These are phyloP conservation scores for Austrolebias charrua DNA, from an alignment of 2,797 vertebrate species.

Conservation along the genomic window DNA sequence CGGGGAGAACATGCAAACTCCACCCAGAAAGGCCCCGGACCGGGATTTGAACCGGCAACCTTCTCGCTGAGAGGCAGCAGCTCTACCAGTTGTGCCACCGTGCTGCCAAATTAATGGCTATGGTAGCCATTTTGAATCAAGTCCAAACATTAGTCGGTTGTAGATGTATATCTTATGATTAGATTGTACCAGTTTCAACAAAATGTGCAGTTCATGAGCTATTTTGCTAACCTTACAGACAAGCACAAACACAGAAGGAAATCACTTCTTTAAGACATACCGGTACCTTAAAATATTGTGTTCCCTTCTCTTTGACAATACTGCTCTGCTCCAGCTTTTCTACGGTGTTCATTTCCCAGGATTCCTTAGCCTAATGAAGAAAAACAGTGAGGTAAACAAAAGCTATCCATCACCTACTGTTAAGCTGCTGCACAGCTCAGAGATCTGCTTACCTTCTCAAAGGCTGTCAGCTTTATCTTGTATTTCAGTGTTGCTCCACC, in stretches of 20 bases:
- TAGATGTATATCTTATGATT: no score
- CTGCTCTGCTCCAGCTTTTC: constrained; percentile 93
- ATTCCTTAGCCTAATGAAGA: constrained; percentile 88
- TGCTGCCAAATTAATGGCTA: no score
- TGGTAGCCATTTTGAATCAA: no score
- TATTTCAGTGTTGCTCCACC: constrained; percentile 86
- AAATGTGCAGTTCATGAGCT: no score
- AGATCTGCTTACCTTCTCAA: constrained; percentile 87
- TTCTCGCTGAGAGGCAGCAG: no score
- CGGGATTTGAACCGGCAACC: no score
- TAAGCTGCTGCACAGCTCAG: background rate
- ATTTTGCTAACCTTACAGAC: no score
- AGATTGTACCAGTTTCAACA: no score
- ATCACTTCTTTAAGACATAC: constrained; percentile 47
- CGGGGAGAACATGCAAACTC: no score
- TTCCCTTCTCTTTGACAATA: constrained; percentile 94
- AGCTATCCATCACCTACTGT: background rate
- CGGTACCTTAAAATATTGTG: constrained; percentile 96
- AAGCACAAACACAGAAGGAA: background rate
- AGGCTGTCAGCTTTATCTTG: constrained; percentile 87
- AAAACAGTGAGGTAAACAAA: background rate
- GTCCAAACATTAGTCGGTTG: no score
- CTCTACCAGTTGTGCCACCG: no score
- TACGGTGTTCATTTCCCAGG: constrained; percentile 92
- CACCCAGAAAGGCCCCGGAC: no score